These are phyloP conservation scores for Pyrocoelia pectoralis DNA, from an alignment of 2,888 invertebrate species.

Conservation along the genomic window DNA sequence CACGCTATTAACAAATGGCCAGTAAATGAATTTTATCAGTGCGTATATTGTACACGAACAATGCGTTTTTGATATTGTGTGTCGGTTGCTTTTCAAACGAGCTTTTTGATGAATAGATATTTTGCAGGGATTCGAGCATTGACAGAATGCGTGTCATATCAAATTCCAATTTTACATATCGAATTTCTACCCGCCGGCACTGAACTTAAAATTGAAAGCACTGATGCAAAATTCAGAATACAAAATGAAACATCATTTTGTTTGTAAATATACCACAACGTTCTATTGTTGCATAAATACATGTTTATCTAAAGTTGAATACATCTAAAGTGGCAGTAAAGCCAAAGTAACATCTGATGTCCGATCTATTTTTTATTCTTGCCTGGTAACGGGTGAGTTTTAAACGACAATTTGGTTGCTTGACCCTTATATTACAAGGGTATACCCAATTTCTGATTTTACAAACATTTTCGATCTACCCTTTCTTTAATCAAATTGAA, in stretches of 20 bases:
- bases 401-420: background rate
- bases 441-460: background rate
- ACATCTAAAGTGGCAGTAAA: conserved; percentile 2
- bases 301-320: conserved; percentile 18
- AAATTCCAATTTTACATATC: conserved; percentile 41
- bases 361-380: conserved; percentile 2
- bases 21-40: conserved; percentile 28
- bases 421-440: background rate
- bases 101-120: conserved; percentile 30
- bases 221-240: conserved; percentile 39
- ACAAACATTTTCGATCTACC: background rate
- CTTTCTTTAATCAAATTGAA: background rate
- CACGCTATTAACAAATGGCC: conserved; percentile 22
- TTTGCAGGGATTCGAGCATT: conserved; percentile 35
- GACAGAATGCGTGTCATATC: conserved; percentile 39
- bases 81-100: conserved; percentile 18
- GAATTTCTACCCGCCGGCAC: conserved; percentile 39
- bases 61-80: conserved; percentile 28
- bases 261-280: conserved; percentile 40
- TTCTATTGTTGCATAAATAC: conserved; percentile 28
- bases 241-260: conserved; percentile 43
- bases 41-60: conserved; percentile 21
- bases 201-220: conserved; percentile 42
- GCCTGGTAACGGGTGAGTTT: background rate
- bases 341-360: conserved; percentile 4